Evolutionary conservation across 2,797 vertebrate species (phyloP), one percentile per base, ranked within the genome.

Genomic region (Mormyrus hasselquistii): DNA sequence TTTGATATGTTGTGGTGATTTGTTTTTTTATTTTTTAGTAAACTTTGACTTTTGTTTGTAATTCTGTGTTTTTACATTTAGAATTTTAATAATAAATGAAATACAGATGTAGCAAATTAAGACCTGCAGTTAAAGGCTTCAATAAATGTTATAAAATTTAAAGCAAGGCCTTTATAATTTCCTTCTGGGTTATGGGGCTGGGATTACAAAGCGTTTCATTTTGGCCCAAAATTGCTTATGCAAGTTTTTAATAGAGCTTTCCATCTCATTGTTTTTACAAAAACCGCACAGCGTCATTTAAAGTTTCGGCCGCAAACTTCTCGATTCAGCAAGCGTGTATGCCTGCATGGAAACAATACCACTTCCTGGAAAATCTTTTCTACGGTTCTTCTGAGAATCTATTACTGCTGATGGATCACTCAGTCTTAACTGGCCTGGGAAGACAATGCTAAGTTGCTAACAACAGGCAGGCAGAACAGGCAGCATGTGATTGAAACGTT

Each of bases 91-190:
- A 93, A 95, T 96, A 92, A 88, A 88, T 65, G 79, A 94, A 94
- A 94, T 91, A 93, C 95, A 96, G 94, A 95, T 96, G 95, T 95
- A 94, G 92, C 93, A 93, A 94, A 93, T 94, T 94, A 92, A 94
- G 94, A 90, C 89, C 4, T 89, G 52, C 86, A 76, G 88, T 91
- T 92, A 94, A 94, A 92, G 79, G 89, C 73, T 84, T 93, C 89
- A 96, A 96, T 95, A 95, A 96, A 96, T 95, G 92, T 90, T 92
- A 91, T 49, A 90, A 95, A 95, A 93, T 82, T 83, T 88, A 88
- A 90, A 92, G 92, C 85, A 93, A 92, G 90, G 92, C 91, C 79
- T 90, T 87, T 87, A 92, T 92, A 82, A 92, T 94, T 95, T 94
- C 82, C 91, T 94, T 95, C 91, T 91, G 92, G 92, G 91, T 91